Conservation (phyloP, 1,140 invertebrate genomes). For the Choristoneura fumiferana region DNA sequence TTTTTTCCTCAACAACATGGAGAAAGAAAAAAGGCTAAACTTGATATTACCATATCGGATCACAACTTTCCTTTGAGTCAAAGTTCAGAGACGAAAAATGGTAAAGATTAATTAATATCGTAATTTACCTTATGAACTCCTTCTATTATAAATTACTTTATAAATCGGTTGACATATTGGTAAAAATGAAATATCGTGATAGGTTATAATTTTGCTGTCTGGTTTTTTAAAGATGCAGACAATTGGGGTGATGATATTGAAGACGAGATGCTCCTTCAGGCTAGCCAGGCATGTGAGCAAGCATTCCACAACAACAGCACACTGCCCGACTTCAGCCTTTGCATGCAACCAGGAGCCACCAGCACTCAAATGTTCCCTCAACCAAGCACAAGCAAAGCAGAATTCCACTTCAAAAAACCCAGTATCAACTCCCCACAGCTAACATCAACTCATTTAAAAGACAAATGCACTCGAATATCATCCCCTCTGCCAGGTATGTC, state of each 20-base stretch:
- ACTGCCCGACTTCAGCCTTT: slow-evolving; percentile 57
- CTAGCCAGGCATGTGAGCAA: slow-evolving; percentile 71
- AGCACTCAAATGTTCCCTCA: slow-evolving; percentile 48
- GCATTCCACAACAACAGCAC: slow-evolving; percentile 41
- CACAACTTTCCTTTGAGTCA: slow-evolving; percentile 68
- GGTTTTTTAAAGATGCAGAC: slow-evolving; percentile 38
- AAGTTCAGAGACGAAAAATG: slow-evolving; percentile 47
- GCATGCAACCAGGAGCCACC: slow-evolving; percentile 55
- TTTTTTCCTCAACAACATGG: slow-evolving; percentile 49
- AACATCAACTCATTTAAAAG: slow-evolving; percentile 48
- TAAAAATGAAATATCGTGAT: neutral
- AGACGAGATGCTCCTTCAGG: slow-evolving; percentile 67
- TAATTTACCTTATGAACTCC: neutral
- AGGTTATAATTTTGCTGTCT: slow-evolving; percentile 23
- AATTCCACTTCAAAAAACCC: slow-evolving; percentile 59
- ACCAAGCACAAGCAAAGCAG: slow-evolving; percentile 46
- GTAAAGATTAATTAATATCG: too few relatives aligned
- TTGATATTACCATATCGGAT: slow-evolving; percentile 59
- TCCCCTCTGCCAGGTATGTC: slow-evolving; percentile 56
- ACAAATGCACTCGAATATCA: slow-evolving; percentile 56
- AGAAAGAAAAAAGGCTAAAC: slow-evolving; percentile 59
- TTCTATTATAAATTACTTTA: too few relatives aligned
- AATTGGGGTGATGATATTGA: slow-evolving; percentile 69
- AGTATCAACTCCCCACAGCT: slow-evolving; percentile 27
- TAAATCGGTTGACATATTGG: too few relatives aligned